Base-by-base conservation (phyloP, 2,113 vertebrate genomes). In the Candoia aspera region DNA sequence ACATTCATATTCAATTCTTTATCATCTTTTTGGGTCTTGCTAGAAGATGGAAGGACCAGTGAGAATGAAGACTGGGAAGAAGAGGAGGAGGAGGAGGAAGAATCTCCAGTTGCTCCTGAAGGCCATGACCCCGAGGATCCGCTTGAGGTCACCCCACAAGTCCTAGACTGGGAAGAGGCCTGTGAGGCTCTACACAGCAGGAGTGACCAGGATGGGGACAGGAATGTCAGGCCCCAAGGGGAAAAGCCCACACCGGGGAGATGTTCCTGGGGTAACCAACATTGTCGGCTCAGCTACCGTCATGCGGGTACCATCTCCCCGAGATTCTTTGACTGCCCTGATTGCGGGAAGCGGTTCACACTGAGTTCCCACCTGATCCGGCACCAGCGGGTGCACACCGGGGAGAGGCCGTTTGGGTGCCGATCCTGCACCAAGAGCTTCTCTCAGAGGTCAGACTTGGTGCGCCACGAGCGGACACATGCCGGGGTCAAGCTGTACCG, bases 301-400 rank as follows among this genome's bases (percentile, higher is more conserved):
- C 92, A 91, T 8, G 2, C 11, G 37, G 3, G 55, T 1, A 46
- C 73, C 1, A 29, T 68, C 4, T 13, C 89, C 58, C 95, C 0
- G 2, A 57, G 0, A 68, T 93, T 94, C 91, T 96, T 96, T 90
- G 95, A 97, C 93, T 97, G 97, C 92, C 93, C 95, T 0, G 95
- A 96, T 90, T 97, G 96, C 0, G 96, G 94, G 91, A 97, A 96
- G 89, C 93, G 94, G 93, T 96, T 96, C 3, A 96, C 95, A 2
- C 93, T 96, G 95, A 97, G 96, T 94, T 96, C 97, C 90, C 96
- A 97, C 95, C 96, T 97, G 94, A 93, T 97, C 91, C 95, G 95
- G 17, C 97, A 96, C 95, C 97, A 97, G 93, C 96, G 95, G 86
- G 96, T 96, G 5, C 96, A 97, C 92, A 97, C 95, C 10, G 96